These are phyloP conservation scores for Prorops nasuta DNA, from an alignment of 1,140 invertebrate species.

Conservation along the genomic window DNA sequence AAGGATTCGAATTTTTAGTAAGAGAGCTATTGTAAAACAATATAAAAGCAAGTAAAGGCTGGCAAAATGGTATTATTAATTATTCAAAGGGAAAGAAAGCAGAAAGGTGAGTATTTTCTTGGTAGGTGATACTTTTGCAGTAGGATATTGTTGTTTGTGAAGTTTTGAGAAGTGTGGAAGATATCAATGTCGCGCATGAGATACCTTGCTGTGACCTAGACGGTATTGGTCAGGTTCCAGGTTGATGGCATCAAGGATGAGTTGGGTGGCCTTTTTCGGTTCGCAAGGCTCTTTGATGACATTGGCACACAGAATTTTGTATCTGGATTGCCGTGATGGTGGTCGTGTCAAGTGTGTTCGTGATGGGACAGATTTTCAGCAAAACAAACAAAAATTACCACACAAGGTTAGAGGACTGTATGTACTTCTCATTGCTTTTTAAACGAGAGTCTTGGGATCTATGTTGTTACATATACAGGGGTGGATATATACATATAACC, in stretches of 20 bases:
- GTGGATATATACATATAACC: too few species aligned
- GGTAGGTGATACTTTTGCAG: too few species aligned
- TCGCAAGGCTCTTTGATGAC: constrained; percentile 72
- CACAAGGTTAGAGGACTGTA: constrained; percentile 17
- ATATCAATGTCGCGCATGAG: too few species aligned
- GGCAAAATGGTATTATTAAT: too few species aligned
- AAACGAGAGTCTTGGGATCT: background rate
- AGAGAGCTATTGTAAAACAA: too few species aligned
- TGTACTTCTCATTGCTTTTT: background rate
- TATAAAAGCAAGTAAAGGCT: too few species aligned
- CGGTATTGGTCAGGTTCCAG: constrained; percentile 91
- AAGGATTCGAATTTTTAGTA: too few species aligned
- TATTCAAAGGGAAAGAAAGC: too few species aligned
- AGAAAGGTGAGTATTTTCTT: too few species aligned
- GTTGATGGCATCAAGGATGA: constrained; percentile 82
- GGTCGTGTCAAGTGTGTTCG: constrained; percentile 4
- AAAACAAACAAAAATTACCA: constrained; percentile 43
- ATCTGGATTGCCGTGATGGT: constrained; percentile 64
- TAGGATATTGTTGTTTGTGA: too few species aligned
- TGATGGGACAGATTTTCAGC: background rate
- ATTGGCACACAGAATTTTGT: constrained; percentile 88
- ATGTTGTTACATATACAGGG: too few species aligned
- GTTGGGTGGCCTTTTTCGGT: constrained; percentile 81
- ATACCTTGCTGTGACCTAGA: constrained; percentile 96
- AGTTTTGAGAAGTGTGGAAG: too few species aligned